These are phyloP conservation scores for Dendropsophus ebraccatus DNA, from an alignment of 2,113 vertebrate species.

Conservation along the genomic window DNA sequence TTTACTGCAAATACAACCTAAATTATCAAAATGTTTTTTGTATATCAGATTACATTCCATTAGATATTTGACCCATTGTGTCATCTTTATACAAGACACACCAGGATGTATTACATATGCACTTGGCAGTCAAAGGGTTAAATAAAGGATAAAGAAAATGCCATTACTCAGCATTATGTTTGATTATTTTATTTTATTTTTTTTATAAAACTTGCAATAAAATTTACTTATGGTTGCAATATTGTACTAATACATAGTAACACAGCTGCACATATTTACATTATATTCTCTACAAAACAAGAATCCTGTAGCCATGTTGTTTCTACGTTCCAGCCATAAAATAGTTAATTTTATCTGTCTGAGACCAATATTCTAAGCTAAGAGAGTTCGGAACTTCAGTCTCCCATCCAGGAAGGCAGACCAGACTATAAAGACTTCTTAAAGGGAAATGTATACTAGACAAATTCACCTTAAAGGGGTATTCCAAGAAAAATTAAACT, in stretches of 20 bases:
- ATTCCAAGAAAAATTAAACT: too few relatives aligned
- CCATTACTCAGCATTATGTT: not conserved
- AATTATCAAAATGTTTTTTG: too few relatives aligned
- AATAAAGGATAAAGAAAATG: not conserved
- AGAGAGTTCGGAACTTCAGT: not conserved
- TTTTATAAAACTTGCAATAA: constrained; percentile 62
- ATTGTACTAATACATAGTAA: constrained; percentile 80
- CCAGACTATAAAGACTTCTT: not conserved
- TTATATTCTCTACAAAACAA: constrained; percentile 79
- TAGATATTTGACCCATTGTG: too few relatives aligned
- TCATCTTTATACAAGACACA: too few relatives aligned
- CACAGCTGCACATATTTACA: constrained; percentile 82
- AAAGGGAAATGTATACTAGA: too few relatives aligned
- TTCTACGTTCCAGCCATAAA: constrained; percentile 68
- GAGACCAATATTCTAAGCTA: constrained; percentile 57
- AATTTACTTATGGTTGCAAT: constrained; percentile 80
- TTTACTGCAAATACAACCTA: too few relatives aligned
- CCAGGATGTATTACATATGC: too few relatives aligned
- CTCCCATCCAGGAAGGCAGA: not conserved
- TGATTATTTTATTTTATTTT: constrained; percentile 5
- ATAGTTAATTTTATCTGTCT: constrained; percentile 54
- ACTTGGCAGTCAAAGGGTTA: too few relatives aligned
- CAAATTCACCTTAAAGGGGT: too few relatives aligned
- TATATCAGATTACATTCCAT: too few relatives aligned
- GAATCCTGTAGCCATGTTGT: constrained; percentile 77